Evolutionary conservation across 1,140 invertebrate genomes (phyloP).

Genomic region (Orchestia grillus): DNA sequence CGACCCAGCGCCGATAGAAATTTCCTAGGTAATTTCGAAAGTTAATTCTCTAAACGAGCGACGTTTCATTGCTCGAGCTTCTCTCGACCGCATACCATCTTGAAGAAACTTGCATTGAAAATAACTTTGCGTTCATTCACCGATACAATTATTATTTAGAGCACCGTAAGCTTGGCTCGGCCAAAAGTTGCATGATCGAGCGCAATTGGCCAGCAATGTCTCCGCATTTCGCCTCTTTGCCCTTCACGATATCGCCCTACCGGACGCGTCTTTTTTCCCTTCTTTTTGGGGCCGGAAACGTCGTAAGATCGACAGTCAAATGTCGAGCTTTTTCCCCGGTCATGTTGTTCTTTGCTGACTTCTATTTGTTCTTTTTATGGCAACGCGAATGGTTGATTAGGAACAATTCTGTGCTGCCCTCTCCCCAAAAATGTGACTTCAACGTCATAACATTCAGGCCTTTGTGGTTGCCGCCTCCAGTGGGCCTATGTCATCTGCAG

Average conservation of each 20-base stretch:
- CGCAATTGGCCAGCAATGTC: not conserved
- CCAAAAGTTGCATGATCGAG: not conserved
- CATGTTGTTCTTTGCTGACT: constrained; percentile 16
- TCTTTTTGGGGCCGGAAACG: not conserved
- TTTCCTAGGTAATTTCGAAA: not conserved
- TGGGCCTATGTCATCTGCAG: not conserved
- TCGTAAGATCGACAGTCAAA: constrained; percentile 33
- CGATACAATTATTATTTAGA: not conserved
- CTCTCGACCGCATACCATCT: not conserved
- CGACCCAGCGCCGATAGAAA: too few species aligned
- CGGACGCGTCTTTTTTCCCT: constrained; percentile 4
- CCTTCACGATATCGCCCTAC: constrained; percentile 10
- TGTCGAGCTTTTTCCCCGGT: constrained; percentile 36
- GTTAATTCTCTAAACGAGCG: not conserved
- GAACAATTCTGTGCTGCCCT: not conserved
- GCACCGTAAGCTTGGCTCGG: not conserved
- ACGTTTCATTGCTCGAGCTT: not conserved
- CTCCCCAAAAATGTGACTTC: not conserved
- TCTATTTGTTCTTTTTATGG: not conserved
- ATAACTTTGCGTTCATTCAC: not conserved
- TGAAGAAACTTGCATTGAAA: not conserved
- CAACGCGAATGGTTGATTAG: not conserved
- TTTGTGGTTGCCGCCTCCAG: not conserved
- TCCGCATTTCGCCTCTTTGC: not conserved
- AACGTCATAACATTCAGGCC: not conserved